phyloP scores from a whole-genome alignment of 2,797 vertebrate species.

The Pseudomugil tenellus region DNA sequence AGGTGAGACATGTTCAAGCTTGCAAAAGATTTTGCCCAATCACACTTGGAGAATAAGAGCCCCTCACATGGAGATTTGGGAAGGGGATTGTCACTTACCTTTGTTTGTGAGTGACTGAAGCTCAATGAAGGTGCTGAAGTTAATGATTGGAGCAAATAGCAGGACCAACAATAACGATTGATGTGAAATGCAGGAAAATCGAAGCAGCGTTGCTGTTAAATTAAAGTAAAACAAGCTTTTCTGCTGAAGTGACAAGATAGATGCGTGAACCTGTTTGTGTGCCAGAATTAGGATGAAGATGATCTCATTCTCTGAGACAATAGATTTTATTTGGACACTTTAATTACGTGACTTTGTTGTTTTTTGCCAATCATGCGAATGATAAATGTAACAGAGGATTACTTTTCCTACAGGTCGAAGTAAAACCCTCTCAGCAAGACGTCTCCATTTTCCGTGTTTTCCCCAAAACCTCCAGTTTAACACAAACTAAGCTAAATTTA shows the following conservation, averaged over 20 bases:
- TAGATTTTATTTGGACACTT: constrained; percentile 54
- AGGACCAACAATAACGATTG: constrained; percentile 4
- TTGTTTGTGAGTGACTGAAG: constrained; percentile 23
- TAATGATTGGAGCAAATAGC: constrained; percentile 6
- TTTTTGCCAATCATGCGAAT: constrained; percentile 51
- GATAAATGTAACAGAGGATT: constrained; percentile 61
- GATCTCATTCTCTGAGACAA: constrained; percentile 31
- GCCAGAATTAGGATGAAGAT: constrained; percentile 36
- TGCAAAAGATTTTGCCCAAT: constrained; percentile 56
- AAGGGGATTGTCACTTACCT: constrained; percentile 44
- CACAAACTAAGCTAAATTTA: constrained; percentile 5
- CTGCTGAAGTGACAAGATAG: not conserved
- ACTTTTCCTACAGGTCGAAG: constrained; percentile 62
- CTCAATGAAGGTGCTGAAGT: constrained; percentile 7
- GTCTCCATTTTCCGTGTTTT: constrained; percentile 18
- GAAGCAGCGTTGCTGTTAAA: not conserved
- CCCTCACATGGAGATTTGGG: constrained; percentile 42
- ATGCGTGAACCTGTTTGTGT: constrained; percentile 15
- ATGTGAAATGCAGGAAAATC: not conserved
- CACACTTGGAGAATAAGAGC: constrained; percentile 13
- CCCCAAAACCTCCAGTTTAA: constrained; percentile 6
- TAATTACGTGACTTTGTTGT: constrained; percentile 41
- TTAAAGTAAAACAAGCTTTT: not conserved
- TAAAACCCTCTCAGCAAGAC: constrained; percentile 51
- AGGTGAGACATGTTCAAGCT: constrained; percentile 68